Percentiles rank a stretch among this genome's conserved stretches.
Conservation (phyloP, 2,888 invertebrate species). For the Parnassius glacialis region DNA sequence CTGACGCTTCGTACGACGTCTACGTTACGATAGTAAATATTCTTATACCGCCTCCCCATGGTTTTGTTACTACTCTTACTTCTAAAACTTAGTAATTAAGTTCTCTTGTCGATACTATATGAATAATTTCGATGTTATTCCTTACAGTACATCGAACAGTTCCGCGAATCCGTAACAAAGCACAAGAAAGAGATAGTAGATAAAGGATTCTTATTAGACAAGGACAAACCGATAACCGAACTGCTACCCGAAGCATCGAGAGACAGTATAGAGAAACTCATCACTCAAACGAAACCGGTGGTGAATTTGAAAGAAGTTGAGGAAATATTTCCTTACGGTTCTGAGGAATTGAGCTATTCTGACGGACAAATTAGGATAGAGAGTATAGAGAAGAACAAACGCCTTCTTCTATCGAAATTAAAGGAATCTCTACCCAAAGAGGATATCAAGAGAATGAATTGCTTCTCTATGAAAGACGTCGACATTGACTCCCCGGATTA, state of each 20-base stretch:
- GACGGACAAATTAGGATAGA: slow-evolving; percentile 57
- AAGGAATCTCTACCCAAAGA: slow-evolving; percentile 45
- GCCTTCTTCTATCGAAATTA: slow-evolving; percentile 49
- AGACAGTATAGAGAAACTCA: slow-evolving; percentile 28
- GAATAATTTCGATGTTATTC: background rate
- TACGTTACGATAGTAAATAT: too few relatives aligned
- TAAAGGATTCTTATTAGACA: slow-evolving; percentile 49
- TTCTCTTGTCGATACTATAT: too few relatives aligned
- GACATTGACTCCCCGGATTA: slow-evolving; percentile 60
- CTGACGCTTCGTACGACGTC: too few relatives aligned
- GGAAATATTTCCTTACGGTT: slow-evolving; percentile 59
- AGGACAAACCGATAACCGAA: slow-evolving; percentile 45
- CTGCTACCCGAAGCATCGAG: slow-evolving; percentile 49
- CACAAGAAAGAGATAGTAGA: slow-evolving; percentile 56
- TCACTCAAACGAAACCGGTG: slow-evolving; percentile 17
- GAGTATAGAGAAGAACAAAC: slow-evolving; percentile 65
- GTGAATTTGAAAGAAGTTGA: slow-evolving; percentile 28
- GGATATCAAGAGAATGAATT: slow-evolving; percentile 56
- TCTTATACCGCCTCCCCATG: too few relatives aligned
- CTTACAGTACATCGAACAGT: slow-evolving; percentile 64
- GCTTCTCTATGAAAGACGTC: slow-evolving; percentile 74
- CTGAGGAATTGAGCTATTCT: slow-evolving; percentile 37
- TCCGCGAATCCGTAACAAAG: slow-evolving; percentile 48
- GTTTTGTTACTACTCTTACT: too few relatives aligned
- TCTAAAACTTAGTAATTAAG: too few relatives aligned